Base-by-base conservation (phyloP, 30 jellyfish, hydroid and myxozoan species). In the Clytia hemisphaerica region DNA sequence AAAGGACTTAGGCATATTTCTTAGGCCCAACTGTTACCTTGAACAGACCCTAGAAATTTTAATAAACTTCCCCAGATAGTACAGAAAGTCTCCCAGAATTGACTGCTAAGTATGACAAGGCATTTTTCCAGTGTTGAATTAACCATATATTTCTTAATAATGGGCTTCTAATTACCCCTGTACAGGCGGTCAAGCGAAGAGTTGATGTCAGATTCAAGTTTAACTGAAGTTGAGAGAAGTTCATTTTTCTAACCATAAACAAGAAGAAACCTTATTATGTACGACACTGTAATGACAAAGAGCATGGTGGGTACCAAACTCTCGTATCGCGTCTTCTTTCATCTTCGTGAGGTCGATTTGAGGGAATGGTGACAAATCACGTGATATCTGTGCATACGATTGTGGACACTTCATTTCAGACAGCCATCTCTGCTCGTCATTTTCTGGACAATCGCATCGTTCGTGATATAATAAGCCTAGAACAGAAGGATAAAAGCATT, bases 401-500 rank as follows among this genome's bases (percentile, higher is more conserved):
- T n/a, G 6, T 12, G 84, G 94, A 47, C 96, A 85, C 27, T 51
- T 48, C 96, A 78, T 78, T 14, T 30, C 49, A 21, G 54, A 15
- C 40, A 80, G 24, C 96, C 93, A 77, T 32, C 33, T 38, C 57
- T 72, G 57, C 33, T 29, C 60, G 57, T 70, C 72, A 3, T 15
- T 71, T 30, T 77, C 82, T 31, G 96, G 96, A 67, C 96, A 85
- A 67, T 71, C 42, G 57, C 96, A 85, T 22, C 47, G 67, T 71
- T 85, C 96, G 32, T 71, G 83, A 77, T 77, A 73, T 21, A 47
- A 2, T 19, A 38, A 74, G 9, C 94, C 92, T 77, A 1, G 27
- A 26, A 32, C 21, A 4, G 55, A 65, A 38, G 14, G 25, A 24
- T 3, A 32, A n/a, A n/a, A n/a, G n/a, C n/a, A n/a, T n/a, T n/a